Percentiles rank a stretch among this genome's conserved stretches.
Conservation (phyloP, 2,888 invertebrate genomes). For the Drosophila imparisetae region DNA sequence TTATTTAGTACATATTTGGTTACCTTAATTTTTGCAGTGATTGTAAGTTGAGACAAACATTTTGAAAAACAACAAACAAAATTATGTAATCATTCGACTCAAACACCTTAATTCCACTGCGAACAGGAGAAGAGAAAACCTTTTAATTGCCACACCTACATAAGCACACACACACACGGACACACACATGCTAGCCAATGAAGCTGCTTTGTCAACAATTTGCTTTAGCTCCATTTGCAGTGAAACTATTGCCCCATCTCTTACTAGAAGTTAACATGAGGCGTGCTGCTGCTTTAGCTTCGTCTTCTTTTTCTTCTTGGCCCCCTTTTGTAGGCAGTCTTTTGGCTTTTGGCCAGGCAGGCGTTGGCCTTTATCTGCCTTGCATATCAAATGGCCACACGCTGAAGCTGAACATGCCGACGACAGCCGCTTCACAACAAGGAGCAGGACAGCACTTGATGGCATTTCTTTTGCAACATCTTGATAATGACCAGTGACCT, state of each 20-base stretch:
- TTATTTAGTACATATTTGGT: neutral
- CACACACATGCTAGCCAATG: slow-evolving; percentile 5
- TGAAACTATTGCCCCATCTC: slow-evolving; percentile 63
- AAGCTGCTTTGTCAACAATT: slow-evolving; percentile 58
- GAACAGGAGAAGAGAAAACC: slow-evolving; percentile 8
- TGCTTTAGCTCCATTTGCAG: slow-evolving; percentile 31
- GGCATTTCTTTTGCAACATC: slow-evolving; percentile 76
- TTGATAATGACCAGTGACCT: slow-evolving; percentile 79
- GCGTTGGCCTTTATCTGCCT: slow-evolving; percentile 77
- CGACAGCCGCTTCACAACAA: slow-evolving; percentile 33
- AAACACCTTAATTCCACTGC: slow-evolving; percentile 8
- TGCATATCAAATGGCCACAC: slow-evolving; percentile 74
- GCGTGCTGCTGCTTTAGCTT: slow-evolving; percentile 13
- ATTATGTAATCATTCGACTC: slow-evolving; percentile 24
- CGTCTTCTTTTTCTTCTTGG: neutral
- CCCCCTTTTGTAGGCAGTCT: slow-evolving; percentile 32
- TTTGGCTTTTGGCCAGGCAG: slow-evolving; percentile 55
- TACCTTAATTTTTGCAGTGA: neutral
- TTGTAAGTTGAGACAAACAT: neutral
- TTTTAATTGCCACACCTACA: slow-evolving; percentile 7
- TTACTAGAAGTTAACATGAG: slow-evolving; percentile 35
- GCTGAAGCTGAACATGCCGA: slow-evolving; percentile 29
- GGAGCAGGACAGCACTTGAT: slow-evolving; percentile 58
- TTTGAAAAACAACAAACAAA: slow-evolving; percentile 6
- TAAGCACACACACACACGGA: neutral